phyloP scores from a whole-genome alignment of 1,140 invertebrate species.

The Apis dorsata region DNA sequence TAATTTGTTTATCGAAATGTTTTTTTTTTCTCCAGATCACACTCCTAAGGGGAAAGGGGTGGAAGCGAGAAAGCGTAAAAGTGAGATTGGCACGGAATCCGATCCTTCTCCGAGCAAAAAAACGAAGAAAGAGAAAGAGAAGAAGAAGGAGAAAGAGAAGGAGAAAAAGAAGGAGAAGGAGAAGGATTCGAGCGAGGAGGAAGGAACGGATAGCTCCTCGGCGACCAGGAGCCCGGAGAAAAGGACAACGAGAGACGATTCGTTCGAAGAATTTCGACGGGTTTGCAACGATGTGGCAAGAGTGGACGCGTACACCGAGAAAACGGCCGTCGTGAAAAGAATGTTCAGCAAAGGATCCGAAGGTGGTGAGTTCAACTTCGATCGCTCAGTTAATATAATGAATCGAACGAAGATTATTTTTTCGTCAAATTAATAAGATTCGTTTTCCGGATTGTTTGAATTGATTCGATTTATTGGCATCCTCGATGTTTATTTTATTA shows the following conservation, averaged over 20 bases:
- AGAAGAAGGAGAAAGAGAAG: background rate
- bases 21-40: slow-evolving; percentile 60
- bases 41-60: slow-evolving; percentile 31
- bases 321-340: slow-evolving; percentile 87
- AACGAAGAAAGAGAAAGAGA: background rate
- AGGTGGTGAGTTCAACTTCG: slow-evolving; percentile 76
- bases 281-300: slow-evolving; percentile 89
- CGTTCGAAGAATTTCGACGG: slow-evolving; percentile 88
- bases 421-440: too few species aligned
- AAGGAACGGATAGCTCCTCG: background rate
- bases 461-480: too few species aligned
- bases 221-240: slow-evolving; percentile 15
- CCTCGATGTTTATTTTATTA: too few species aligned
- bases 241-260: slow-evolving; percentile 81
- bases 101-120: background rate
- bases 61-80: slow-evolving; percentile 13
- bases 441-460: too few species aligned
- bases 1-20: too few species aligned
- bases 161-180: background rate
- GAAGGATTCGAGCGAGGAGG: background rate
- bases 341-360: slow-evolving; percentile 86
- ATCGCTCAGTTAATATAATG: too few species aligned
- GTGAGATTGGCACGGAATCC: background rate
- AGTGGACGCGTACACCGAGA: slow-evolving; percentile 89
- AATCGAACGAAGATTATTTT: too few species aligned